A percentile compares a stretch with the other conserved stretches of the same genome.
Conservation (phyloP, 1,140 invertebrate species). For the Drosophila insularis region DNA sequence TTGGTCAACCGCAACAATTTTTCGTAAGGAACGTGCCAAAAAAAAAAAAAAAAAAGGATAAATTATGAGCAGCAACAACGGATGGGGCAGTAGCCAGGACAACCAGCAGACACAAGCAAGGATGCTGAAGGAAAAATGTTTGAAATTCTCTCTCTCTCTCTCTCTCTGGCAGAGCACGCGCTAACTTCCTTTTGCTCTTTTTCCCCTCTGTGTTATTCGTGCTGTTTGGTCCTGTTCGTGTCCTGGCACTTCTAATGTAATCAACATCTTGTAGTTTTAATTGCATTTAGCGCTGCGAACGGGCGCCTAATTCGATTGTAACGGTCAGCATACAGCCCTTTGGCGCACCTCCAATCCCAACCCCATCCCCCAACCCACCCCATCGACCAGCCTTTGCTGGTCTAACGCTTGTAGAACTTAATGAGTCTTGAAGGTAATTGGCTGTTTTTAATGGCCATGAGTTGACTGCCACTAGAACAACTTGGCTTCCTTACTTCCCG, state of each 20-base stretch:
- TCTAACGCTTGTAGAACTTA: conserved; percentile 64
- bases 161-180: conserved; percentile 15
- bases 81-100: conserved; percentile 25
- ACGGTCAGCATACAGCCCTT: conserved; percentile 68
- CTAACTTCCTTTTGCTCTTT: not conserved
- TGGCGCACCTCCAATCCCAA: conserved; percentile 15
- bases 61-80: conserved; percentile 42
- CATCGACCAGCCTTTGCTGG: not conserved
- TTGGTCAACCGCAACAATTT: conserved; percentile 74
- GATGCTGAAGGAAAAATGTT: conserved; percentile 28
- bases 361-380: conserved; percentile 6
- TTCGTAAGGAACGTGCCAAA: conserved; percentile 52
- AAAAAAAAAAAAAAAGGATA: conserved; percentile 45
- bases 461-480: conserved; percentile 66
- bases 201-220: not conserved
- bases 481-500: conserved; percentile 37
- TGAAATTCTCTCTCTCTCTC: conserved; percentile 35
- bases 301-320: conserved; percentile 76
- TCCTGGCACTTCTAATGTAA: conserved; percentile 74
- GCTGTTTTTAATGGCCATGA: conserved; percentile 70
- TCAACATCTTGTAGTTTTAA: conserved; percentile 79
- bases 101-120: conserved; percentile 2
- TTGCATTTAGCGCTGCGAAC: conserved; percentile 76
- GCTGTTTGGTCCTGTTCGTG: conserved; percentile 34
- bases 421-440: conserved; percentile 78